Evolutionary conservation across 1,140 invertebrate species (phyloP), one percentile per base, ranked within the genome.

Genomic region (Ericerus pela): DNA sequence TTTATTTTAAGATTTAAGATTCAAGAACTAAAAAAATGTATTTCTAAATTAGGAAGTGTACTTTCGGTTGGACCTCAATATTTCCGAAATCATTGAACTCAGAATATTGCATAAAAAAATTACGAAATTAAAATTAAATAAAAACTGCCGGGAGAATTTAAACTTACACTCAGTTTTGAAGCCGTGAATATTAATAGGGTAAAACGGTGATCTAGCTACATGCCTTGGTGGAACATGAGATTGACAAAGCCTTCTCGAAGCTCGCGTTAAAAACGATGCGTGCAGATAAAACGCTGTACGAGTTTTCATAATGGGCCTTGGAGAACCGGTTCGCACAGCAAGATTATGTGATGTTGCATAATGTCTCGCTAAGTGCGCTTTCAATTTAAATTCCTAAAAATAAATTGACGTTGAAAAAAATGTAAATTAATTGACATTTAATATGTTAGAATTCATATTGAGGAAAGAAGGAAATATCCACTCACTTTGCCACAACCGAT

Each of bases 251-350:
- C 85, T 75, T 37, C 93, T 78, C 22, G 91, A 89, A 18, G 94
- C 79, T 60, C 88, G 77, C 37, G 91, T 93, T 62, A 92, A 73
- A 30, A 86, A 80, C 60, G 90, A 92, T 2, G 86, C 92, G 65
- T 85, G 81, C 61, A 96, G 74, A 73, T 93, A 96, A 73, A 96
- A 96, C 26, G 92, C 92, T 59, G 92, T 91, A 63, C 92, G 77
- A 36, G 93, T 96, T 73, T 96, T 96, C 88, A 96, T 93, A 0
- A 96, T 87, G 22, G 92, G 91, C 31, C 90, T 74, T 1, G 88
- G 87, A 26, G 85, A 86, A 24, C 85, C 88, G 47, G 76, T 68
- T 4, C 71, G 67, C 24, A 83, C 71, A 52, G 79, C 75, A 22
- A 82, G 69, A 2, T 90, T 90, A 72, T 96, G 92, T 30, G 86